Conservation (phyloP, 2,888 invertebrate species). For the Apoderus coryli region DNA sequence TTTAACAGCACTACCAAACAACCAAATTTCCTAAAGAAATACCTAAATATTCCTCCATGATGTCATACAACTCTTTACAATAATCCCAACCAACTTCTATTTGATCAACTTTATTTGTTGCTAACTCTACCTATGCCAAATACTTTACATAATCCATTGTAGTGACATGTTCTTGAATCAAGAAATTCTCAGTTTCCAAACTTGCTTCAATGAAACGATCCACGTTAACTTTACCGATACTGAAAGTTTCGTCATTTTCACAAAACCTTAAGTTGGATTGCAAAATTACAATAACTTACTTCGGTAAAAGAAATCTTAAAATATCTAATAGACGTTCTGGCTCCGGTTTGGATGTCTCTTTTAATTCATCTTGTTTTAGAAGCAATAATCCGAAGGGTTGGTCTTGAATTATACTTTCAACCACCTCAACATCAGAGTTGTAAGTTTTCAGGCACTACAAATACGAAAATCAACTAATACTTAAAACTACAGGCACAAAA, state of each 20-base stretch:
- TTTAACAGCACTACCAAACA: no score
- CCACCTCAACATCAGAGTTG: slow-evolving; percentile 49
- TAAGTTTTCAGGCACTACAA: slow-evolving; percentile 41
- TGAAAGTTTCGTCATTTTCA: no score
- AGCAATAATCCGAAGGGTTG: slow-evolving; percentile 62
- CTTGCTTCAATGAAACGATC: slow-evolving; percentile 41
- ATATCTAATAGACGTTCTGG: slow-evolving; percentile 54
- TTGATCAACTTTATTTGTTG: slow-evolving; percentile 47
- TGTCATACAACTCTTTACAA: slow-evolving; percentile 67
- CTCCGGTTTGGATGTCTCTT: slow-evolving; percentile 54
- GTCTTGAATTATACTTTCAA: slow-evolving; percentile 48
- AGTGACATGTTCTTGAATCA: slow-evolving; percentile 46
- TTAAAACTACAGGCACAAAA: no score
- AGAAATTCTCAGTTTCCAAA: slow-evolving; percentile 46
- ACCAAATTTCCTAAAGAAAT: no score
- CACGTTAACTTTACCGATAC: slow-evolving; percentile 48
- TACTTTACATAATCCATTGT: slow-evolving; percentile 61
- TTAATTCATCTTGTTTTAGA: slow-evolving; percentile 55
- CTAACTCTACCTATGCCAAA: slow-evolving; percentile 52
- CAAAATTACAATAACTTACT: no score
- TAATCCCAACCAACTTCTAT: slow-evolving; percentile 65
- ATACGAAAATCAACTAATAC: no score
- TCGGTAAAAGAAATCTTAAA: slow-evolving; percentile 46
- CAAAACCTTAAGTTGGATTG: no score
- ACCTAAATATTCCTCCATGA: slow-evolving; percentile 77